A percentile compares a stretch with the other conserved stretches of the same genome.
Evolutionary conservation across 2,797 vertebrate genomes (phyloP).

Genomic region (Podarcis lilfordi): DNA sequence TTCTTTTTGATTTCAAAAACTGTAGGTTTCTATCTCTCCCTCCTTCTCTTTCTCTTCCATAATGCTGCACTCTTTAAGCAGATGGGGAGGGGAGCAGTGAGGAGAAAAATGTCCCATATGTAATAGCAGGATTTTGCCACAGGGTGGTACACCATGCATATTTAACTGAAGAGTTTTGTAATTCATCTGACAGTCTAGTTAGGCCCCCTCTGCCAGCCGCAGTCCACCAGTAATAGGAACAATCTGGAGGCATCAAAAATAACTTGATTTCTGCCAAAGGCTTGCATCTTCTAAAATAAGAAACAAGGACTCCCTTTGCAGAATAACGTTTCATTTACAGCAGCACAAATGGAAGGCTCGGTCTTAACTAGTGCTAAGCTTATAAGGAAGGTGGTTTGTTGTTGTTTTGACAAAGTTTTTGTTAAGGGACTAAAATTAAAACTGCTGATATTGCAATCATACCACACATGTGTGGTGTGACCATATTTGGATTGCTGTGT

Average conservation of each 20-base stretch:
- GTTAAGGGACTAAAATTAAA: no score
- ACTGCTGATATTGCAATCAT: no score
- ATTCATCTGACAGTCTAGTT: constrained; percentile 79
- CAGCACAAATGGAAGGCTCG: neutral
- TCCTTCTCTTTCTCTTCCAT: neutral
- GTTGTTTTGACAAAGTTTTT: neutral
- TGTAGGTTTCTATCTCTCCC: neutral
- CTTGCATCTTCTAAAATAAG: constrained; percentile 35
- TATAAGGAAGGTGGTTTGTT: neutral
- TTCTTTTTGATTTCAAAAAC: constrained; percentile 39
- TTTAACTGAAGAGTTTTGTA: constrained; percentile 81
- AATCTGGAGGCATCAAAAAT: constrained; percentile 81
- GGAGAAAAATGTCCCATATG: constrained; percentile 73
- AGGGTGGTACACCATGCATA: constrained; percentile 90
- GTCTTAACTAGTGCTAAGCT: neutral
- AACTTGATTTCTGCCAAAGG: constrained; percentile 74
- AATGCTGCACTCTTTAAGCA: neutral
- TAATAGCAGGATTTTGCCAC: constrained; percentile 89
- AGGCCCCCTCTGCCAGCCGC: constrained; percentile 78
- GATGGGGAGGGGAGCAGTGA: no score
- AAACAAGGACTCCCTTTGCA: neutral
- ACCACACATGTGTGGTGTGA: no score
- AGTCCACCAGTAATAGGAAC: constrained; percentile 76
- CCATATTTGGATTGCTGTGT: no score
- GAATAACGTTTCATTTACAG: neutral